Base-by-base conservation (phyloP, 2,797 vertebrate species). In the Dendrocincla tyrannina region DNA sequence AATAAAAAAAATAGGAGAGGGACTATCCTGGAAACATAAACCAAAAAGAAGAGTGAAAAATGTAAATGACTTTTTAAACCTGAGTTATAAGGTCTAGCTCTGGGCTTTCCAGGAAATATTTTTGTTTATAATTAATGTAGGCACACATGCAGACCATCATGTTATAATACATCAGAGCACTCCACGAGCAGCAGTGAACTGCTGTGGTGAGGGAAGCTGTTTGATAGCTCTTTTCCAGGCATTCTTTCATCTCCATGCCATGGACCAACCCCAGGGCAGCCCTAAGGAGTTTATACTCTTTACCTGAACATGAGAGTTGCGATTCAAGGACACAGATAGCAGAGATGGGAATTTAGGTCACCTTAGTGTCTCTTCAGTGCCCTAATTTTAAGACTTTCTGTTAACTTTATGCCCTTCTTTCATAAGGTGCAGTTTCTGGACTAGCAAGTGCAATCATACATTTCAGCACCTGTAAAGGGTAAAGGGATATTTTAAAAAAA, bases 51-150 rank as follows among this genome's bases (percentile, higher is more conserved):
- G 4, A 46, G 19, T 13, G 13, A 4, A 8, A 50, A 8, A 33
- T 64, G 41, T 47, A 69, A 73, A 82, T 10, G 1, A 33, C 16
- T 49, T 63, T 77, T 86, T 25, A 44, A 78, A 78, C 19, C 41
- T 49, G 33, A 75, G 13, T 67, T 73, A 52, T 42, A 56, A n/a
- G n/a, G 88, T 76, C 30, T 30, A 85, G 24, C 3, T 1, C 50
- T 9, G 11, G 52, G 55, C 62, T 91, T 95, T 95, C 73, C 76
- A 93, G 85, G 69, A 91, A 69, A 72, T 84, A 77, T 74, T 93
- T 89, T 86, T 95, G 79, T 95, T 92, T 85, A 44, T 92, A 94
- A 94, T 96, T 91, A 93, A 84, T 81, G 35, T 6, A 60, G 66
- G 28, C 73, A 78, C 75, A 94, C 0, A 0, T 69, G 37, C 59